phyloP scores from a whole-genome alignment of 1,140 invertebrate species.

The Leguminivora glycinivorella region DNA sequence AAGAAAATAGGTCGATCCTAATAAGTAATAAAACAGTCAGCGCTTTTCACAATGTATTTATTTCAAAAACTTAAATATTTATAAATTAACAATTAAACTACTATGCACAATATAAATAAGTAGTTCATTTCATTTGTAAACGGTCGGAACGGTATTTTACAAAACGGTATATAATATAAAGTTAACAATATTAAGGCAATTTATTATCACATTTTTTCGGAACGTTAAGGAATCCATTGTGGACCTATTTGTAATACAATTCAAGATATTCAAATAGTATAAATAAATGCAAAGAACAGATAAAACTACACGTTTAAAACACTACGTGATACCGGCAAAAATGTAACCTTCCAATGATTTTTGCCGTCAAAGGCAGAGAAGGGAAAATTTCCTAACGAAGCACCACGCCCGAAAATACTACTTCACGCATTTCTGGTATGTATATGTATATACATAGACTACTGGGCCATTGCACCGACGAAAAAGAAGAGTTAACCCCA shows the following conservation, averaged over 20 bases:
- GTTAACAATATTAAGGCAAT: conserved; percentile 49
- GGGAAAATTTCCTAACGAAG: no score
- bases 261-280: not conserved
- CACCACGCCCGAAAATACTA: no score
- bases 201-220: conserved; percentile 48
- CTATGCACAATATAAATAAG: conserved; percentile 49
- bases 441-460: no score
- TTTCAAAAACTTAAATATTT: conserved; percentile 51
- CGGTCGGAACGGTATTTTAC: conserved; percentile 36
- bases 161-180: conserved; percentile 38
- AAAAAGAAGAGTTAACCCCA: no score
- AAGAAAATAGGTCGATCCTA: no score
- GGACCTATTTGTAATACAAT: not conserved
- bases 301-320: not conserved
- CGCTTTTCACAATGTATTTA: conserved; percentile 50
- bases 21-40: not conserved
- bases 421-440: no score
- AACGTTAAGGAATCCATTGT: not conserved
- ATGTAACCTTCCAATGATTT: no score
- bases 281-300: not conserved
- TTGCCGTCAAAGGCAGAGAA: no score
- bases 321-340: no score
- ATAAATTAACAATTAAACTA: conserved; percentile 46
- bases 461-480: no score
- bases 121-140: conserved; percentile 42